phyloP scores from a whole-genome alignment of 1,140 invertebrate species.

The Aricia agestis region DNA sequence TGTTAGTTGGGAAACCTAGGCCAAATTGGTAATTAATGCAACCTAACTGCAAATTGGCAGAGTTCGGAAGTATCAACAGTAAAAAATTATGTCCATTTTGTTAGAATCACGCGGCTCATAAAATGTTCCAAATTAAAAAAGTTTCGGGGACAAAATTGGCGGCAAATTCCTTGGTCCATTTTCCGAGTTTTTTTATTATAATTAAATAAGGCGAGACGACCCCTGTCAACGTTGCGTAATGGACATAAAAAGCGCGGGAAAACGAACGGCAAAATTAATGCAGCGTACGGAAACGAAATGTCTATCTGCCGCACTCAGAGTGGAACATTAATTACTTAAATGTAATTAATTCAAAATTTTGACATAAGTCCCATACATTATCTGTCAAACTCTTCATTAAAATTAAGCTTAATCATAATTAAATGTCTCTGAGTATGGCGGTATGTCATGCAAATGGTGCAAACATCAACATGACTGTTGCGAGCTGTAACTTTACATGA shows the following conservation, averaged over 20 bases:
- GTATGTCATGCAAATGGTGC: neutral
- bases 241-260: constrained; percentile 5
- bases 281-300: neutral
- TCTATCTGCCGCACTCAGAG: too few species aligned
- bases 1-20: neutral
- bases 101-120: neutral
- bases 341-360: too few species aligned
- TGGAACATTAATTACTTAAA: too few species aligned
- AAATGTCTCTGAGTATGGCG: too few species aligned
- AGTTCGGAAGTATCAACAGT: neutral
- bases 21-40: neutral
- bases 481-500: too few species aligned
- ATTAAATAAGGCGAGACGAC: constrained; percentile 4
- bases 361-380: too few species aligned
- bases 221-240: constrained; percentile 6
- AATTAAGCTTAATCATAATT: too few species aligned
- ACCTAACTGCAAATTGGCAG: neutral
- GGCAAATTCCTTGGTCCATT: constrained; percentile 3
- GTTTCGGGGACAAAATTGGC: neutral
- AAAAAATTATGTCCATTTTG: neutral
- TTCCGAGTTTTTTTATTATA: neutral
- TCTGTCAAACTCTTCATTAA: too few species aligned
- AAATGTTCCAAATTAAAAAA: constrained; percentile 17
- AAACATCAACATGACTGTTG: neutral
- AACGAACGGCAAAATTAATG: constrained; percentile 3